phyloP scores from a whole-genome alignment of 2,113 vertebrate species.

The Salvator merianae region DNA sequence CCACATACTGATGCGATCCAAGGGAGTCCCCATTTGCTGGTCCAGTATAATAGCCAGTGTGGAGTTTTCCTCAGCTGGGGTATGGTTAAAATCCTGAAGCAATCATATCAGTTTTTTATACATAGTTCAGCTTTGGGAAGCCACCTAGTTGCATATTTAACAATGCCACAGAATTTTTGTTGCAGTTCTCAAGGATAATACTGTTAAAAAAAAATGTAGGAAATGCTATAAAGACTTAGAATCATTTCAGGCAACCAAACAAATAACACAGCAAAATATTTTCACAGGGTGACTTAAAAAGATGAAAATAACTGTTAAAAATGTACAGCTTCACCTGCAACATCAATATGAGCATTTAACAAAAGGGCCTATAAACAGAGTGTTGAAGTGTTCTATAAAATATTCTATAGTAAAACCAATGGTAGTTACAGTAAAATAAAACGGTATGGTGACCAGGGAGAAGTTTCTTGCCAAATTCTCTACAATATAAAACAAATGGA shows the following conservation, averaged over 20 bases:
- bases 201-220: not conserved
- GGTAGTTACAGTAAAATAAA: conserved; percentile 58
- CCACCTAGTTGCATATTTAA: not conserved
- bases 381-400: conserved; percentile 56
- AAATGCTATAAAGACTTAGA: not conserved
- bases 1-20: no score
- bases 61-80: no score
- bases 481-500: conserved; percentile 34
- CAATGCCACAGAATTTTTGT: rapidly evolving
- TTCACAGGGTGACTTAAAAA: not conserved
- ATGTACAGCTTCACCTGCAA: not conserved
- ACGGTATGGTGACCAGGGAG: conserved; percentile 21
- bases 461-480: conserved; percentile 54
- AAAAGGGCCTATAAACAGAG: conserved; percentile 39
- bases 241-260: not conserved
- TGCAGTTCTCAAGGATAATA: conserved; percentile 28
- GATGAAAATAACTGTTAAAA: not conserved
- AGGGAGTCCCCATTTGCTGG: no score
- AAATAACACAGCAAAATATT: not conserved
- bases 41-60: no score
- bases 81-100: no score
- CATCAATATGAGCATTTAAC: conserved; percentile 13
- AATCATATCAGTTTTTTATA: not conserved
- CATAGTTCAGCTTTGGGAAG: not conserved
- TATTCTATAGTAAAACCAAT: conserved; percentile 47